Evolutionary conservation across 2,113 vertebrate species (phyloP).

Genomic region (Vulpes vulpes): DNA sequence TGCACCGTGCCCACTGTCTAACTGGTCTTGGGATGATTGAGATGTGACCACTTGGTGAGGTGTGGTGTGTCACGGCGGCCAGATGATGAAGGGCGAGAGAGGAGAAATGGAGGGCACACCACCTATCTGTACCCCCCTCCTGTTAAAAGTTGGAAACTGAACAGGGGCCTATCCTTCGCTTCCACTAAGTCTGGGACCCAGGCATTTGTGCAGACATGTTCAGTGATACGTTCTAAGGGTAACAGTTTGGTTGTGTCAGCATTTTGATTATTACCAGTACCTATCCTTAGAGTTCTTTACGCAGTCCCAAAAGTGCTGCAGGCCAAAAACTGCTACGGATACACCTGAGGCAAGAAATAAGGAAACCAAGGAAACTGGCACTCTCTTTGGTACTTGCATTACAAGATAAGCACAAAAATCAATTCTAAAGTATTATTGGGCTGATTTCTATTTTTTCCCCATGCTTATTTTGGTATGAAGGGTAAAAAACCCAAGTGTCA

Average conservation of each 20-base stretch:
- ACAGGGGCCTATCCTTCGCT: neutral
- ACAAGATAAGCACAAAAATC: conserved; percentile 35
- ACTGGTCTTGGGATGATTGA: neutral
- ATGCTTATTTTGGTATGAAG: conserved; percentile 16
- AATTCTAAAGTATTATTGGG: conserved; percentile 30
- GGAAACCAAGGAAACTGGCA: neutral
- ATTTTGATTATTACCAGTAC: neutral
- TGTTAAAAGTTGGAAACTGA: neutral
- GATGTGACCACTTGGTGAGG: neutral
- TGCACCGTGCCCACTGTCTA: fast-evolving
- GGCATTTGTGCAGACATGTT: neutral
- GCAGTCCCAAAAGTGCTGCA: neutral
- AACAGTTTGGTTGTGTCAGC: neutral
- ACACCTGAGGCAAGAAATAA: neutral
- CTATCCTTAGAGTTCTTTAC: conserved; percentile 1
- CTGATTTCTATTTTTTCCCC: neutral
- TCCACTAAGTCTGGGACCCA: neutral
- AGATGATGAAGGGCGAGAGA: neutral
- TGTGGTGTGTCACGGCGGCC: fast-evolving
- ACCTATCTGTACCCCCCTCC: neutral
- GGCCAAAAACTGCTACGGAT: neutral
- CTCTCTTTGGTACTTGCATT: neutral
- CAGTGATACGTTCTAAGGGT: neutral
- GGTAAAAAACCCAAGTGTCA: conserved; percentile 34
- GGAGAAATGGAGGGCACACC: neutral